phyloP scores from a whole-genome alignment of 2,888 invertebrate species.

The Cyaniris semiargus region DNA sequence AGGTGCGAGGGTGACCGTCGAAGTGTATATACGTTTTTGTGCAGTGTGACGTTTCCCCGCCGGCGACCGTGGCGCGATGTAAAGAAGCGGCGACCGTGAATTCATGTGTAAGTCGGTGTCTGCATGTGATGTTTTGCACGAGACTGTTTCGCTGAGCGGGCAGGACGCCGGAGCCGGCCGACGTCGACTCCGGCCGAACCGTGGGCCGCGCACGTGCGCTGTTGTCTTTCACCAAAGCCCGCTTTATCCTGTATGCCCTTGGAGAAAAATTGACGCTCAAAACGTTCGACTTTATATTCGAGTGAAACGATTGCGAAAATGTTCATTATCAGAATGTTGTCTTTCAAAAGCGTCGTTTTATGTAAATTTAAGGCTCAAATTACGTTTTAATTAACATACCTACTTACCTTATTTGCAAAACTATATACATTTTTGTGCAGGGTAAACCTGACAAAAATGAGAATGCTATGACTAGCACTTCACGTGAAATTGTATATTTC shows the following conservation, averaged over 20 bases:
- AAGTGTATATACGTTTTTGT: constrained; percentile 79
- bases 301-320: neutral
- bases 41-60: constrained; percentile 82
- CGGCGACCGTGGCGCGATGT: constrained; percentile 84
- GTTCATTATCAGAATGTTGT: neutral
- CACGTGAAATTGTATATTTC: neutral
- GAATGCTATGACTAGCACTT: neutral
- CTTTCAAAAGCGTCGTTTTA: neutral
- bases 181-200: neutral
- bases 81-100: constrained; percentile 72
- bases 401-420: neutral
- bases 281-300: constrained; percentile 18
- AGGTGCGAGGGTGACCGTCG: constrained; percentile 58
- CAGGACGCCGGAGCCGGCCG: neutral
- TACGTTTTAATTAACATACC: neutral
- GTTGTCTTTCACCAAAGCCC: constrained; percentile 55
- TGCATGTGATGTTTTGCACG: constrained; percentile 45
- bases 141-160: neutral
- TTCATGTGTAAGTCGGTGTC: constrained; percentile 77
- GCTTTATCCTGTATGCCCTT: constrained; percentile 43
- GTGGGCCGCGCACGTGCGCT: constrained; percentile 66
- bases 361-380: neutral
- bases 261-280: constrained; percentile 43
- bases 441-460: no score
- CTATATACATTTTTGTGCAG: neutral